Conservation (phyloP, 2,888 invertebrate species). For the Clanis bilineata region DNA sequence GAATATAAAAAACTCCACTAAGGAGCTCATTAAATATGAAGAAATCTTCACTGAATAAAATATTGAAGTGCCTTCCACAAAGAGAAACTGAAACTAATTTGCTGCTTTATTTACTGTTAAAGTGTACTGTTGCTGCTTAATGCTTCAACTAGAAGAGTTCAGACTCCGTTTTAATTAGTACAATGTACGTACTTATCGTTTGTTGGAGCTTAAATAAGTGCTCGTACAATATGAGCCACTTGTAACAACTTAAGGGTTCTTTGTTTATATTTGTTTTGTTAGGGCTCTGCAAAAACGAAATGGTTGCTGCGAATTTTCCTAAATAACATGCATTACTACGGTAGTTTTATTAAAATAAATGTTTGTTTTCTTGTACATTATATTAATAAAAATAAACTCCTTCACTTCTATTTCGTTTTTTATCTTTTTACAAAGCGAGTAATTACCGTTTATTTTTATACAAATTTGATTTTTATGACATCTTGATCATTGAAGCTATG, state of each 20-base stretch:
- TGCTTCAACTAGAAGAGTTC: slow-evolving; percentile 18
- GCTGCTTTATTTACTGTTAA: slow-evolving; percentile 59
- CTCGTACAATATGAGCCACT: slow-evolving; percentile 44
- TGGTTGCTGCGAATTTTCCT: background rate
- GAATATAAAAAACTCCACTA: slow-evolving; percentile 31
- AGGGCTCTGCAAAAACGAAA: slow-evolving; percentile 4
- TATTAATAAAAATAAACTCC: no score
- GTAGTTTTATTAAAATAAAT: background rate
- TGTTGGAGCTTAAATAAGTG: slow-evolving; percentile 52
- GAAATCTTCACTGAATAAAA: slow-evolving; percentile 41
- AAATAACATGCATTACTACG: background rate
- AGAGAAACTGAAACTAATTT: slow-evolving; percentile 58
- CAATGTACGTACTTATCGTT: slow-evolving; percentile 67
- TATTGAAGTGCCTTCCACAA: slow-evolving; percentile 43
- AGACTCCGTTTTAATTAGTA: slow-evolving; percentile 69
- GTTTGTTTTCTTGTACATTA: no score
- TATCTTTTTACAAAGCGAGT: no score
- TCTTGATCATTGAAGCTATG: no score
- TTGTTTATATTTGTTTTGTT: slow-evolving; percentile 22
- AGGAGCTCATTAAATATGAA: slow-evolving; percentile 51
- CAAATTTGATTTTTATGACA: no score
- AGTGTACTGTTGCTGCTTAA: slow-evolving; percentile 39
- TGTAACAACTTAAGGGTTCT: slow-evolving; percentile 24
- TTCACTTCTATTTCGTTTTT: no score
- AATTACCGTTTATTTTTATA: no score